Evolutionary conservation across 2,888 invertebrate genomes (phyloP), one percentile per base, ranked within the genome.

Genomic region (Polia nebulosa): DNA sequence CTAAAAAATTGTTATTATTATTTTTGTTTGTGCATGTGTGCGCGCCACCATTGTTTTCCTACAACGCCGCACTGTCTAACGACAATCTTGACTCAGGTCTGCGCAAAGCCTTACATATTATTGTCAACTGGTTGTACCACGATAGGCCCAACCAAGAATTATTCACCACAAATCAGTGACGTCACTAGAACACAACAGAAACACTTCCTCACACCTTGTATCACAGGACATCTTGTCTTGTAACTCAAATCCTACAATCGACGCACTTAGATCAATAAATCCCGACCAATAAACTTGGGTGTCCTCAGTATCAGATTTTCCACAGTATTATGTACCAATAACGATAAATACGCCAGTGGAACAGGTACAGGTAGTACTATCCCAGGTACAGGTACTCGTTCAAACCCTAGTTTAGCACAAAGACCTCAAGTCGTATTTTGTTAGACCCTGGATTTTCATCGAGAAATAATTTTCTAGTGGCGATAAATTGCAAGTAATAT

Each of bases 401-500:
- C 70, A 73, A 32, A 65, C 49, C 62, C 47, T 65, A 32, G 59
- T 64, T 72, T 71, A 69, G 58, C 67, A 70, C 67, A 69, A 62
- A 61, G 70, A 74, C 69, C 66, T 65, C 64, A 58, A 80, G 69
- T 74, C 72, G 81, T 85, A 85, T 84, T 85, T 82, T 83, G 81
- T 69, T 78, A 72, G 68, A 56, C 64, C 65, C 65, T 58, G 86
- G 87, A 84, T 89, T 92, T 91, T 91, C 92, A 89, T 90, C 88
- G 89, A 87, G 90, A 89, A 91, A 91, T 91, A 88, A 91, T 92
- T 89, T 80, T 88, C 88, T 87, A 89, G 84, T 83, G 79, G 85
- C 89, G 89, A 92, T 92, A 92, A 92, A 92, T 91, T 89, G 88
- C 86, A 83, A 80, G 78, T 86, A 90, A 90, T 90, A 90, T 90